Conservation (phyloP, 2,888 invertebrate genomes). For the Subacronicta megacephala region DNA sequence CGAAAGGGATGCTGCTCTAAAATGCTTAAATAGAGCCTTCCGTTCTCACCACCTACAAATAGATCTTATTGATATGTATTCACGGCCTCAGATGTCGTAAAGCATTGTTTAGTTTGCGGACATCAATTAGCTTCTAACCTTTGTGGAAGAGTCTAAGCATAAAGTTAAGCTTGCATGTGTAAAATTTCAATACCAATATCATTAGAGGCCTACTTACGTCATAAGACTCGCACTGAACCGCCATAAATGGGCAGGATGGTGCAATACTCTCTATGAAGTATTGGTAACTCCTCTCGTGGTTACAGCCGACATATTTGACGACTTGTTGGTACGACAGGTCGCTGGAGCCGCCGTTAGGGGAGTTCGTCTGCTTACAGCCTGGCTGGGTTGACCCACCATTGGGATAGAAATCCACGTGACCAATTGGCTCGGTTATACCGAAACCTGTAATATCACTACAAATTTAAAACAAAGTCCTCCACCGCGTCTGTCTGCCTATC, state of each 20-base stretch:
- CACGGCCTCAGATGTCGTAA: no score
- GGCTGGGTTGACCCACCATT: constrained; percentile 95
- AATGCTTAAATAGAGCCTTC: no score
- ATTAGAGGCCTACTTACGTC: constrained; percentile 86
- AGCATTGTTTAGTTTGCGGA: no score
- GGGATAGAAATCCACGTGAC: constrained; percentile 97
- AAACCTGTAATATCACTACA: constrained; percentile 84
- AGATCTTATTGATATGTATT: no score
- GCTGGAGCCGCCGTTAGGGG: constrained; percentile 57
- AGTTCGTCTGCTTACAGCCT: constrained; percentile 74
- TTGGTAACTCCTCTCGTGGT: constrained; percentile 95
- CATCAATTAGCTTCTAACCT: no score
- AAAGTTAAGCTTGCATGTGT: no score
- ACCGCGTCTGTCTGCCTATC: no score
- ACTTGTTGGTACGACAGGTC: constrained; percentile 81
- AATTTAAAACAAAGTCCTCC: no score
- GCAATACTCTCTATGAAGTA: constrained; percentile 96
- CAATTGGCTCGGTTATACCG: constrained; percentile 95
- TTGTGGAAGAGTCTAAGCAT: no score
- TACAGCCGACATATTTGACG: constrained; percentile 94
- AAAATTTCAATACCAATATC: no score
- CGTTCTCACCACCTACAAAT: no score
- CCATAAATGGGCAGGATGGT: constrained; percentile 93
- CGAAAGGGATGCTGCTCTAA: no score
- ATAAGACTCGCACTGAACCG: constrained; percentile 94